A percentile compares a stretch with the other conserved stretches of the same genome.
Conservation (phyloP, 2,797 vertebrate genomes). For the Podarcis lilfordi region DNA sequence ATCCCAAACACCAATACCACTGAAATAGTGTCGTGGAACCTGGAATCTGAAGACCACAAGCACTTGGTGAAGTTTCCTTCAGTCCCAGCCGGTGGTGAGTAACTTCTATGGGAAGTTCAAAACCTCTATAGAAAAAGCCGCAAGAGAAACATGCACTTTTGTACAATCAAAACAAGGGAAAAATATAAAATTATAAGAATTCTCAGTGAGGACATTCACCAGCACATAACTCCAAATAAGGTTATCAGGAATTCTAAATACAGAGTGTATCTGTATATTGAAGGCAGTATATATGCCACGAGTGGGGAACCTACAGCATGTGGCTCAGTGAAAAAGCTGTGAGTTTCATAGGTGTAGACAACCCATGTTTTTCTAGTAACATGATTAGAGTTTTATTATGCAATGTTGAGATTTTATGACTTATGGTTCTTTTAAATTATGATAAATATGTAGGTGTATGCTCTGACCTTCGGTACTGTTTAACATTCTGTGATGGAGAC, state of each 20-base stretch:
- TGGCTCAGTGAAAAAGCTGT: not conserved
- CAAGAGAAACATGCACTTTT: not conserved
- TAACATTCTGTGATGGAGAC: slow-evolving; percentile 72
- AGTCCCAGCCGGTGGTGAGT: slow-evolving; percentile 63
- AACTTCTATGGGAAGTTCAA: slow-evolving; percentile 8
- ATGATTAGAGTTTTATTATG: not conserved
- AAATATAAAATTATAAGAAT: not conserved
- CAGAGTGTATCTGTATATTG: not conserved
- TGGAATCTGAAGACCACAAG: slow-evolving; percentile 79
- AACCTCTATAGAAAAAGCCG: not conserved
- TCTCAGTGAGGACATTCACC: not conserved
- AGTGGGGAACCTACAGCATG: too few relatives aligned
- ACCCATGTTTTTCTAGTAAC: not conserved
- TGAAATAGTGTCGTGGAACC: slow-evolving; percentile 78
- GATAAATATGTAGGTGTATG: slow-evolving; percentile 63
- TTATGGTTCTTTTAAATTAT: not conserved
- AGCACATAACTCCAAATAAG: not conserved
- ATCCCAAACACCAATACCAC: slow-evolving; percentile 60
- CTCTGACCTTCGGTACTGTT: slow-evolving; percentile 69
- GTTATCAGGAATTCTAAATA: not conserved
- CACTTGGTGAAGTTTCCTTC: slow-evolving; percentile 71
- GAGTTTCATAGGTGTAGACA: not conserved
- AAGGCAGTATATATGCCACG: not conserved
- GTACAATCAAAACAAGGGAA: not conserved
- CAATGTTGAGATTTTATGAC: not conserved